Base-by-base conservation (phyloP, 2,113 vertebrate species). In the Pluvialis apricaria region DNA sequence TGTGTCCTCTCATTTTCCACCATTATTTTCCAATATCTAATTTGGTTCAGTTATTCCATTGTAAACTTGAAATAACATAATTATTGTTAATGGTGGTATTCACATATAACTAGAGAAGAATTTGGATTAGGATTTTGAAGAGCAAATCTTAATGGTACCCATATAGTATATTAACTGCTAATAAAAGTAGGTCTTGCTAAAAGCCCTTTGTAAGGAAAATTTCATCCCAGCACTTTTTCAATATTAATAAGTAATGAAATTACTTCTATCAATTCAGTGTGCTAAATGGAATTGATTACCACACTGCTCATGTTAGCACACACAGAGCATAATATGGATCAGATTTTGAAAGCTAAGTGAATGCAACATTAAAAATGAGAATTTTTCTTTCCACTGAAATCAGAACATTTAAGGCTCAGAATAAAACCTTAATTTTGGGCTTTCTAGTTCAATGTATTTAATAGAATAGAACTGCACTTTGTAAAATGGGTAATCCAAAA, bases 241-340 rank as follows among this genome's bases (percentile, higher is more conserved):
- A 28, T 90, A 94, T 97, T 97, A 96, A 94, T 96, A 93, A 88
- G 76, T 93, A 94, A 97, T 96, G 81, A 87, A 93, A 92, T 94
- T 93, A 88, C 60, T 96, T 86, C 60, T 86, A 60, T 94, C 93
- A 90, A 13, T 92, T 94, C 6, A 25, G 36, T 66, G 69, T 82
- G 73, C 57, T 97, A 97, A 97, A 94, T 86, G 68, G 57, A 86
- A 96, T 86, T 95, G 95, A 97, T 97, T 95, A 76, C 49, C 82
- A 42, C 82, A 88, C 54, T 88, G 32, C 55, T 94, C 61, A n/a
- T 47, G 25, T 94, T 94, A 94, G 78, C 92, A 95, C 78, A 92
- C 88, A 90, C 32, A 83, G 57, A 93, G 52, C 52, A 69, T 68
- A 88, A 52, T 70, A 66, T 24, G 40, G 71, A 78, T 94, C 11